Base-by-base conservation (phyloP, 1,140 invertebrate species). In the Conopomorpha cramerella region DNA sequence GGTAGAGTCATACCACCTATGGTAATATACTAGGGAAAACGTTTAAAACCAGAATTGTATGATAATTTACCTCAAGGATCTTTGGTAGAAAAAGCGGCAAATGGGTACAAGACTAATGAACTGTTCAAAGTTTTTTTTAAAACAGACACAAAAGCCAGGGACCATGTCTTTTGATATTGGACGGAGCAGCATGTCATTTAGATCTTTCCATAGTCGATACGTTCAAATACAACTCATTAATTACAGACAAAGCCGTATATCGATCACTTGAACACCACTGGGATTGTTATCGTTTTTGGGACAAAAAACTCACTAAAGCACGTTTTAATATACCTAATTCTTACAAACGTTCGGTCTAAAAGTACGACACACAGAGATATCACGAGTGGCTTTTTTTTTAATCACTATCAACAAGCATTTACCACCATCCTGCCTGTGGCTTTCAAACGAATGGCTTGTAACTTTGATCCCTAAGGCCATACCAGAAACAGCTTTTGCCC, bases 151-250 rank as follows among this genome's bases (percentile, higher is more conserved):
- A 62, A 55, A 38, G 31, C 10, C 12, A 29, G 12, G 56, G 46
- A 38, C 26, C 30, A 30, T 46, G 35, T 34, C 36, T 66, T 26
- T 43, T 66, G 8, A 53, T 67, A 17, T 59, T 61, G 48, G 54
- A 65, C 40, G 60, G 48, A 15, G 57, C 47, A 13, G 26, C 45
- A 16, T 58, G 46, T 45, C 64, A 66, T 38, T 46, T 65, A 37
- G 55, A 56, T 27, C 34, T 45, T 27, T 19, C 34, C 10, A 63
- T 59, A 11, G 49, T 55, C 1, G 53, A 59, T 74, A 18, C 55
- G 57, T 8, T 48, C 43, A 17, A 72, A 74, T 40, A 71, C 61
- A 0, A 74, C 64, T 3, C 66, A 74, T 43, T 61, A 72, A 47
- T 40, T 72, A 3, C 63, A 73, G 50, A 65, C 33, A 70, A 63